phyloP scores from a whole-genome alignment of 2,888 invertebrate species.

The Melanchra persicariae region DNA sequence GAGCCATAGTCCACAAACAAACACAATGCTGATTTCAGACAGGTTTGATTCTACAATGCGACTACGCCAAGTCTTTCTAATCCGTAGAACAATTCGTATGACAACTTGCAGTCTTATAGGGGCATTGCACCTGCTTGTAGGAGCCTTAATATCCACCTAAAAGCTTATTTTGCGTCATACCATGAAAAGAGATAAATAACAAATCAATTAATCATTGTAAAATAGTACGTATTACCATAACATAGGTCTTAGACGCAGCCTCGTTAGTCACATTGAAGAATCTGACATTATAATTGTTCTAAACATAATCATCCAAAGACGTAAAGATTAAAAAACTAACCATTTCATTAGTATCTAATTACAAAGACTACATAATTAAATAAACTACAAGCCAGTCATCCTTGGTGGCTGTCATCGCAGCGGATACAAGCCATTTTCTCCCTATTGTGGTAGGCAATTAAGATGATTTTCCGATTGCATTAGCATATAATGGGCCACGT shows the following conservation, averaged over 20 bases:
- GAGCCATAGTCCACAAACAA: background rate
- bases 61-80: no score
- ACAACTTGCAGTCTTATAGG: no score
- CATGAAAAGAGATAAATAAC: background rate
- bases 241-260: background rate
- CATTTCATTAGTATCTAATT: slow-evolving; percentile 47
- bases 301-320: slow-evolving; percentile 7
- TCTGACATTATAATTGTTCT: slow-evolving; percentile 29
- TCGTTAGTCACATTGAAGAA: background rate
- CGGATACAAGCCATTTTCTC: slow-evolving; percentile 84
- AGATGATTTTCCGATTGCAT: slow-evolving; percentile 84
- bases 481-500: slow-evolving; percentile 84
- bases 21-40: background rate
- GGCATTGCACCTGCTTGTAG: no score
- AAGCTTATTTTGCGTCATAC: no score
- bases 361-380: slow-evolving; percentile 61
- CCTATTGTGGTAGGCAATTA: slow-evolving; percentile 82
- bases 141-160: no score
- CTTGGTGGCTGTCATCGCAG: slow-evolving; percentile 64
- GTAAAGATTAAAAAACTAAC: slow-evolving; percentile 33
- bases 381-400: slow-evolving; percentile 63
- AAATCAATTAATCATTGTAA: background rate
- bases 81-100: no score
- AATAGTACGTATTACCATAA: background rate
- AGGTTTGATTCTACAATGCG: no score